Evolutionary conservation across 1,140 invertebrate species (phyloP).

Genomic region (Drosophila tsacasi): DNA sequence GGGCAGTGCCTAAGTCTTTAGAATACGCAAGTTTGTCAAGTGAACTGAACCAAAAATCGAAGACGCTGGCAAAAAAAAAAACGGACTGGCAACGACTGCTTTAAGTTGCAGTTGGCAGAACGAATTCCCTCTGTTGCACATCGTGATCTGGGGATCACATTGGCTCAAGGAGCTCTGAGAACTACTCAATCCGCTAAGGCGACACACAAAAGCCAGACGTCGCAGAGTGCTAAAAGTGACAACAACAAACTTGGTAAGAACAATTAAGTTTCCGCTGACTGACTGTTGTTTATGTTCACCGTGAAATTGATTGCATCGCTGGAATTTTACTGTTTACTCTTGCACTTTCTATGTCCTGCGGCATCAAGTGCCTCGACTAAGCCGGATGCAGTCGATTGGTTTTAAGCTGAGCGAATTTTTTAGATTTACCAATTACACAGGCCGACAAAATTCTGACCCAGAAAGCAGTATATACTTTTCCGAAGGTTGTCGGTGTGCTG

Average conservation of each 20-base stretch:
- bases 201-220: slow-evolving; percentile 11
- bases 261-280: slow-evolving; percentile 68
- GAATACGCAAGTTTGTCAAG: slow-evolving; percentile 7
- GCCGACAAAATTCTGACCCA: no score
- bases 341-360: slow-evolving; percentile 8
- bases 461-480: no score
- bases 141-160: slow-evolving; percentile 9
- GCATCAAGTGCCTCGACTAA: slow-evolving; percentile 18
- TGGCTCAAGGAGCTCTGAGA: not conserved
- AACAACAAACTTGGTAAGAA: slow-evolving; percentile 48
- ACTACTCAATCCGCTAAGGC: slow-evolving; percentile 17
- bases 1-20: not conserved
- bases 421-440: not conserved
- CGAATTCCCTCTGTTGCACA: slow-evolving; percentile 55
- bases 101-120: slow-evolving; percentile 37
- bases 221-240: slow-evolving; percentile 27
- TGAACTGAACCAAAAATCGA: slow-evolving; percentile 34
- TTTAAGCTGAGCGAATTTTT: not conserved
- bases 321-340: slow-evolving; percentile 46
- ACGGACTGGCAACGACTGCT: slow-evolving; percentile 9
- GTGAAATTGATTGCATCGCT: slow-evolving; percentile 74
- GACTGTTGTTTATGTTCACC: slow-evolving; percentile 47
- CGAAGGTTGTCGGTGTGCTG: no score
- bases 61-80: slow-evolving; percentile 1
- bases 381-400: not conserved